phyloP scores from a whole-genome alignment of 2,888 invertebrate genomes.

The Epistrophe grossulariae region DNA sequence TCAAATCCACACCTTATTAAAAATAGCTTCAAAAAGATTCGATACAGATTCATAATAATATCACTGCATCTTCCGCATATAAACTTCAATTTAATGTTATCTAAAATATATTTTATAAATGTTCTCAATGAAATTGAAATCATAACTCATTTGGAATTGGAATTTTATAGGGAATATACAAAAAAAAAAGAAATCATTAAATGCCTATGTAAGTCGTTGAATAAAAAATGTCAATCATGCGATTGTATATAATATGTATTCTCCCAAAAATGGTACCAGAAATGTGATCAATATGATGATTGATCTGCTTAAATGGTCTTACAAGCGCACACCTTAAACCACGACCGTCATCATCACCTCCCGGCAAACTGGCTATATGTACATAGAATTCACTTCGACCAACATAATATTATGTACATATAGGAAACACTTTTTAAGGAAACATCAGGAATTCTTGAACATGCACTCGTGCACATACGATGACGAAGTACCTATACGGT shows the following conservation, averaged over 20 bases:
- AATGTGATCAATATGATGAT: constrained; percentile 70
- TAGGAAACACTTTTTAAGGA: constrained; percentile 66
- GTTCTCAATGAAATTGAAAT: constrained; percentile 40
- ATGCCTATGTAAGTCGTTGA: constrained; percentile 31
- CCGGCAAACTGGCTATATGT: background rate
- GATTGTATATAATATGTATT: constrained; percentile 42
- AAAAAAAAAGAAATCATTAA: constrained; percentile 13
- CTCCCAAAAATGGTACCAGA: constrained; percentile 70
- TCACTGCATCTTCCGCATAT: background rate
- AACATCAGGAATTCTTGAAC: constrained; percentile 66
- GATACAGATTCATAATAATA: background rate
- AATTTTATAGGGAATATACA: background rate
- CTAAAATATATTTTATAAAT: background rate
- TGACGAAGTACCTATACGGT: background rate
- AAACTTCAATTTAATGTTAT: background rate
- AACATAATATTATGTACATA: background rate
- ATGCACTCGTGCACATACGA: constrained; percentile 32
- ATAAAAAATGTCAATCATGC: constrained; percentile 66
- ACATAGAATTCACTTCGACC: constrained; percentile 6
- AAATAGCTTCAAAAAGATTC: constrained; percentile 10
- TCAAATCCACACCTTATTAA: constrained; percentile 38
- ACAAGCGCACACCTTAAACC: constrained; percentile 48
- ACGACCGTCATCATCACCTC: constrained; percentile 20
- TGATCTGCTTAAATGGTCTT: constrained; percentile 55
- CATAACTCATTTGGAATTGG: constrained; percentile 57